phyloP scores from a whole-genome alignment of 2,113 vertebrate genomes.

The Cyanoderma ruficeps region DNA sequence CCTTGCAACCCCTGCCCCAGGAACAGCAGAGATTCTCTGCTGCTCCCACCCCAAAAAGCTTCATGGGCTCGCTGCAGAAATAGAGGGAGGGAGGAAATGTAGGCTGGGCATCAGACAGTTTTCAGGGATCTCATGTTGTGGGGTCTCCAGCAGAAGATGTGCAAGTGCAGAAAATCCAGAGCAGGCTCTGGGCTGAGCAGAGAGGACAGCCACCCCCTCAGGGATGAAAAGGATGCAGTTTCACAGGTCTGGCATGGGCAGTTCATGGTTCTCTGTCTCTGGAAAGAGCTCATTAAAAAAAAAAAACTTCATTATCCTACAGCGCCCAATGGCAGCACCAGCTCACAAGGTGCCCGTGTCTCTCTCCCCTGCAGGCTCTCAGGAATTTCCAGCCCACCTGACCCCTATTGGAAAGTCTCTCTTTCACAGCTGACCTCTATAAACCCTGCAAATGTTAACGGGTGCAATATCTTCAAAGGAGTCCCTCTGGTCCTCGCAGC shows the following conservation, averaged over 20 bases:
- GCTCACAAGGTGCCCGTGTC: rapidly evolving
- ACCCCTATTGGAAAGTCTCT: neutral
- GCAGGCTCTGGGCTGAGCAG: neutral
- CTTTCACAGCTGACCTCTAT: neutral
- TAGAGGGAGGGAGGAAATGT: neutral
- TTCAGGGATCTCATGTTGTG: rapidly evolving
- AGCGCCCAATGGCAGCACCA: neutral
- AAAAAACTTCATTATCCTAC: neutral
- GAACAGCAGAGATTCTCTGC: neutral
- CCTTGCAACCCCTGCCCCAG: neutral
- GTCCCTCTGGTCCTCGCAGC: neutral
- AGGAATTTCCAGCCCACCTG: slow-evolving; percentile 12
- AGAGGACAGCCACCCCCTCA: too few relatives aligned
- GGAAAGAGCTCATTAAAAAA: neutral
- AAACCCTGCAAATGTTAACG: neutral
- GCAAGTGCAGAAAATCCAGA: neutral
- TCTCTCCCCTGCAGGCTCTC: neutral
- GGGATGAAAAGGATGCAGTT: neutral
- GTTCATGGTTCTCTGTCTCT: neutral
- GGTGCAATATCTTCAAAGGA: neutral
- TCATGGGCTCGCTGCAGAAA: neutral
- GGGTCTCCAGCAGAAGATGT: neutral
- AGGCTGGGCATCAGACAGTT: neutral
- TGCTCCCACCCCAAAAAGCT: neutral
- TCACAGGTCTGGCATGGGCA: neutral